Base-by-base conservation (phyloP, 2,797 vertebrate species). In the Acrossocheilus wenchowensis region DNA sequence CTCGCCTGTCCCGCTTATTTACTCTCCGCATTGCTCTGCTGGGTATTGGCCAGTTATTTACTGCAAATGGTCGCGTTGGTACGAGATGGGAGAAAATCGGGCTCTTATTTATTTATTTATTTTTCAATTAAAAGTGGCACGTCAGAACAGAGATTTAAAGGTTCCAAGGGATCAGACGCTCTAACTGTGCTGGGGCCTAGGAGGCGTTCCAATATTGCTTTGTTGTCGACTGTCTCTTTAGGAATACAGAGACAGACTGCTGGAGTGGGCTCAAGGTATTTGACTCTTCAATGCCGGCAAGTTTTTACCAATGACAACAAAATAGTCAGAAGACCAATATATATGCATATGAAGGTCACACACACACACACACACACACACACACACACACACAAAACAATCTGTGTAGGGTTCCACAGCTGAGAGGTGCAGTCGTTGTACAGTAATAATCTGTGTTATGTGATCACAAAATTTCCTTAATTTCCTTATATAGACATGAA, bases 401-500 rank as follows among this genome's bases (percentile, higher is more conserved):
- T 43, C 2, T 30, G 19, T 60, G 15, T 52, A 34, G 64, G 36
- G 36, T 60, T 83, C 10, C 9, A 15, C 14, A 39, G 50, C 50
- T 48, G 8, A n/a, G 41, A 71, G 26, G 23, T 78, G 21, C 4
- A 4, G 21, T 30, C 10, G 6, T 21, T 60, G 17, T 23, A 17
- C 15, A 41, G 21, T 23, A n/a, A 17, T 84, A 43, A 41, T 69
- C 45, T 66, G 39, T 68, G 30, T 30, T 9, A 62, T 66, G 78
- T 26, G 12, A 43, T 80, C 48, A 9, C 15, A 21, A 71, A 83
- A 9, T 11, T 64, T 94, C 87, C 90, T 90, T 91, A 90, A 90
- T 80, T 87, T 78, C 85, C 84, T 88, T 82, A 62, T 62, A 89
- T 94, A 99, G 98, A 99, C 92, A 99, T 97, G 97, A 99, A 97